Evolutionary conservation across 2,888 invertebrate species (phyloP).

Genomic region (Cantharis rufa): DNA sequence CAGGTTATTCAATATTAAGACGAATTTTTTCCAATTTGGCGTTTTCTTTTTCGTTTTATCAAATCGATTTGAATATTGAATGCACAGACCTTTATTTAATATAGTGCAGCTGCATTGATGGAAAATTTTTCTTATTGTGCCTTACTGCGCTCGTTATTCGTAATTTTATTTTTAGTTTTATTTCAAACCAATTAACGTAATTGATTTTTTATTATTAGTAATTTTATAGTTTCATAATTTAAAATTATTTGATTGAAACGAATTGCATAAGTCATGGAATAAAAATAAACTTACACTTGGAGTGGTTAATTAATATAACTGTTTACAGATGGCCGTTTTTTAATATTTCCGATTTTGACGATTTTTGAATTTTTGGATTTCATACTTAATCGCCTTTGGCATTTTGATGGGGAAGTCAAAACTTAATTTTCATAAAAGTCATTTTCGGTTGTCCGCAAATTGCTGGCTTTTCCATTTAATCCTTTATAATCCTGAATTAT

Average conservation of each 20-base stretch:
- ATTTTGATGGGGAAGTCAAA: background rate
- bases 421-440: constrained; percentile 4
- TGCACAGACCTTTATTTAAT: background rate
- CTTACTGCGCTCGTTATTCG: background rate
- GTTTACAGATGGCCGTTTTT: background rate
- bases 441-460: constrained; percentile 7
- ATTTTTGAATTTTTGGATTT: background rate
- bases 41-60: constrained; percentile 13
- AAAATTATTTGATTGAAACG: background rate
- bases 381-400: background rate
- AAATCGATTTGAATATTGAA: constrained; percentile 23
- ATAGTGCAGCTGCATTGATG: constrained; percentile 1
- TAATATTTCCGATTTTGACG: background rate
- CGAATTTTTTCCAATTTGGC: constrained; percentile 8
- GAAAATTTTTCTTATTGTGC: background rate
- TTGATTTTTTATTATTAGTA: background rate
- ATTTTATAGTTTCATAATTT: background rate
- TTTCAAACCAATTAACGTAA: background rate
- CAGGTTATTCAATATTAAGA: constrained; percentile 23
- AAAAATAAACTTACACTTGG: background rate
- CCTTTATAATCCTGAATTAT: constrained; percentile 5
- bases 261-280: background rate
- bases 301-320: background rate
- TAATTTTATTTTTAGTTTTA: background rate
- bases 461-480: constrained; percentile 3